phyloP scores from a whole-genome alignment of 2,797 vertebrate genomes.

The Coregonus ussuriensis region DNA sequence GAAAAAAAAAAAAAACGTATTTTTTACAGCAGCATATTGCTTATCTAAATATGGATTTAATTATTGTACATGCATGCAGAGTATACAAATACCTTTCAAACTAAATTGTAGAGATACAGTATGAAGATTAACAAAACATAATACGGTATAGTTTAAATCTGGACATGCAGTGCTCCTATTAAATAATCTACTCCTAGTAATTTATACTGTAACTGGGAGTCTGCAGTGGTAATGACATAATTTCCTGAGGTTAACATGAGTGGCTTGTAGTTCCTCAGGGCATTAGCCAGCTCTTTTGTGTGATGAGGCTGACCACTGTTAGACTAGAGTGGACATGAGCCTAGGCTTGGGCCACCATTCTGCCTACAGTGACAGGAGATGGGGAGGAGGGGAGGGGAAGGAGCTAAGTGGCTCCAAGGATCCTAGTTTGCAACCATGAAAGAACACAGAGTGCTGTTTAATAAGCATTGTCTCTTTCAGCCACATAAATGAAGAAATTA shows the following conservation, averaged over 20 bases:
- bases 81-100: background rate
- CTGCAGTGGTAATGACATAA: background rate
- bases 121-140: background rate
- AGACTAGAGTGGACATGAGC: background rate
- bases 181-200: no score
- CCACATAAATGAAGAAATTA: no score
- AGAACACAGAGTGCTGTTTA: background rate
- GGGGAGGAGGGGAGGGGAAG: background rate
- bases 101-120: background rate
- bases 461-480: background rate
- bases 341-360: background rate
- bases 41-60: conserved; percentile 11
- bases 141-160: background rate
- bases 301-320: background rate
- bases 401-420: background rate
- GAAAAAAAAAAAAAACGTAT: conserved; percentile 8
- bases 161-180: no score
- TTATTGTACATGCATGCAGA: background rate
- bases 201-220: background rate
- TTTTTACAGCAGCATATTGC: background rate
- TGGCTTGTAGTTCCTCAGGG: background rate
- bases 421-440: background rate
- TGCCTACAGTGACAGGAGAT: background rate
- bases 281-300: background rate
- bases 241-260: conserved; percentile 1